These are phyloP conservation scores for Cephus spinipes DNA, from an alignment of 2,888 invertebrate species.

Conservation along the genomic window DNA sequence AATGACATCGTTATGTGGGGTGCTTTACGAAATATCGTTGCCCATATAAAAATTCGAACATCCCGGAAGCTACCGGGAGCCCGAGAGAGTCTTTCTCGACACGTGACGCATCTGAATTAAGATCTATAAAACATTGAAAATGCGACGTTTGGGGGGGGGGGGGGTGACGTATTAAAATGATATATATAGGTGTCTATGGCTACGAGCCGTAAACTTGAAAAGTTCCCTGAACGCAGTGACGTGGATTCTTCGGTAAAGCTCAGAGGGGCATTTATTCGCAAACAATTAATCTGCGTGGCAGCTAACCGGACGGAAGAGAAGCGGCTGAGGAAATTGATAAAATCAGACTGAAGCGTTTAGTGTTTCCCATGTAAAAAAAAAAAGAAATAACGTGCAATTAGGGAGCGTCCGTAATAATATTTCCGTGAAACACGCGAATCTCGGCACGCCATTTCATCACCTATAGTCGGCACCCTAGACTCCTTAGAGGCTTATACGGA, in stretches of 20 bases:
- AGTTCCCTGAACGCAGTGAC: neutral
- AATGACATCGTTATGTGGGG: conserved; percentile 15
- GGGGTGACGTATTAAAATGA: neutral
- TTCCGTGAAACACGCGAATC: conserved; percentile 7
- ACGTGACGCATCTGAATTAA: neutral
- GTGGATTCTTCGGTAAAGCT: neutral
- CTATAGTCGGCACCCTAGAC: neutral
- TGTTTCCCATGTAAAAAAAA: neutral
- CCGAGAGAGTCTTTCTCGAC: neutral
- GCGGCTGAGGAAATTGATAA: conserved; percentile 1
- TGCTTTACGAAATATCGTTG: neutral
- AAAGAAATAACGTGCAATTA: neutral
- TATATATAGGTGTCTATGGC: neutral
- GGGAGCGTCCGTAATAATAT: conserved; percentile 1
- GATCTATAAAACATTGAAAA: neutral
- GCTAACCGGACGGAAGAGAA: neutral
- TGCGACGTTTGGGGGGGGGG: too few relatives aligned
- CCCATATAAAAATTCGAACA: neutral
- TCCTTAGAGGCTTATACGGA: neutral
- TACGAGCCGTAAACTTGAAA: neutral
- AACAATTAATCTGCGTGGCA: neutral
- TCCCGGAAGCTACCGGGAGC: neutral
- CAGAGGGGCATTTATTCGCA: neutral
- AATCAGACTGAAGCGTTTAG: neutral
- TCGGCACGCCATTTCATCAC: neutral